These are phyloP conservation scores for Macrotis lagotis DNA, from an alignment of 2,113 vertebrate genomes.

Conservation along the genomic window DNA sequence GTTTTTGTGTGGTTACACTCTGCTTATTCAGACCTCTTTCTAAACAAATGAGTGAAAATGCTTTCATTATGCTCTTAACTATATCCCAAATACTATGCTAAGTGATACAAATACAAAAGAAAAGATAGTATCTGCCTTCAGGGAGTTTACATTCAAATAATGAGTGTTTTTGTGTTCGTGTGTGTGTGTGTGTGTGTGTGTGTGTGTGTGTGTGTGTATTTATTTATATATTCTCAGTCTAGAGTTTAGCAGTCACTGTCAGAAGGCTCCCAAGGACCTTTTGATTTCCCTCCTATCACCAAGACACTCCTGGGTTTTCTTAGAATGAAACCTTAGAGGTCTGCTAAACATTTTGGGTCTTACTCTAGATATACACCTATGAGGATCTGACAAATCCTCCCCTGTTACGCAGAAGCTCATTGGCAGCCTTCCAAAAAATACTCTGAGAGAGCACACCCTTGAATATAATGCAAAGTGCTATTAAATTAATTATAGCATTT, in stretches of 20 bases:
- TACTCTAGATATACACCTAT: not conserved
- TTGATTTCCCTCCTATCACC: not conserved
- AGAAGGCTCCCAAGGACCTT: not conserved
- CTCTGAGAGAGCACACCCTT: conserved; percentile 56
- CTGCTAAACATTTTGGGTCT: conserved; percentile 5
- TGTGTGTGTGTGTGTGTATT: not conserved
- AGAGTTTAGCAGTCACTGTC: not conserved
- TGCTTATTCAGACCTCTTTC: not conserved
- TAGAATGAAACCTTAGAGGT: not conserved
- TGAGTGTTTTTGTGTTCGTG: not conserved
- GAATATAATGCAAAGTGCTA: conserved; percentile 69
- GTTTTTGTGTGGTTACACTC: not conserved
- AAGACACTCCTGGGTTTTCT: too few relatives aligned
- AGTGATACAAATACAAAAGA: not conserved
- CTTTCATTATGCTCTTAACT: not conserved
- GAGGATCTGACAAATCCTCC: conserved; percentile 21
- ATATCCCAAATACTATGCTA: not conserved
- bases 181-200: not conserved
- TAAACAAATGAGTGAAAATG: not conserved
- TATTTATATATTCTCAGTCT: not conserved
- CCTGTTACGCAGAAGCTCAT: not conserved
- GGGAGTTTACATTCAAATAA: not conserved
- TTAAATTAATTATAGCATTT: conserved; percentile 76
- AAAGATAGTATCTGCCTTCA: not conserved
- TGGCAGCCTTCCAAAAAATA: conserved; percentile 53